Evolutionary conservation across 2,113 vertebrate species (phyloP).

Genomic region (Sciurus niger): DNA sequence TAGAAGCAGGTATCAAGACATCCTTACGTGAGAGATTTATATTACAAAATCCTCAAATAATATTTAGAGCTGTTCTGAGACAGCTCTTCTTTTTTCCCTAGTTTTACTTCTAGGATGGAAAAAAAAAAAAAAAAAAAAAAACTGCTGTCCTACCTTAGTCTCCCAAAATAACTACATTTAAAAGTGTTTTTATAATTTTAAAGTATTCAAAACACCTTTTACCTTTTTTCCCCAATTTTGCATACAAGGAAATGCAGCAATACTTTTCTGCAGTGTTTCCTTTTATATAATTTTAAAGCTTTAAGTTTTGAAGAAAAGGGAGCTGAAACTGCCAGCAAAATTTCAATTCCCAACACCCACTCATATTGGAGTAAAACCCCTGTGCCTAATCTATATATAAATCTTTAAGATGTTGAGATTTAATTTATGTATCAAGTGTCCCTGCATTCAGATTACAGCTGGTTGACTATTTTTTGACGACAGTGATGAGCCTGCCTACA

Average conservation of each 20-base stretch:
- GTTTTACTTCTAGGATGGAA: not conserved
- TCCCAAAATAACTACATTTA: conserved; percentile 38
- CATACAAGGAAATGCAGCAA: not conserved
- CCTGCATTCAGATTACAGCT: not conserved
- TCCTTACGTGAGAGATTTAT: conserved; percentile 45
- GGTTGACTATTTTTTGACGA: not conserved
- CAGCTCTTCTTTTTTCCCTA: not conserved
- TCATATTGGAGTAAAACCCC: not conserved
- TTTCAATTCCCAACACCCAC: not conserved
- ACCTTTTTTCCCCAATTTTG: not conserved
- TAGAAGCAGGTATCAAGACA: not conserved
- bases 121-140: not conserved
- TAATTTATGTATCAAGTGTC: not conserved
- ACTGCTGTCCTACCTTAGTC: not conserved
- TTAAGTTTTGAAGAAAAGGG: not conserved
- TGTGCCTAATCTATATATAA: not conserved
- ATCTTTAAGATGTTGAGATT: not conserved
- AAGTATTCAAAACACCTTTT: conserved; percentile 50
- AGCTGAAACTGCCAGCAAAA: not conserved
- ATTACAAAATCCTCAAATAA: conserved; percentile 1
- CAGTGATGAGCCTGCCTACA: not conserved
- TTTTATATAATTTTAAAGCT: conserved; percentile 19
- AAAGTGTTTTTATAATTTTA: conserved; percentile 25
- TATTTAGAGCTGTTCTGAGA: not conserved
- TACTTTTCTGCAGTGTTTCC: not conserved